Evolutionary conservation across 1,140 invertebrate genomes (phyloP), one percentile per base, ranked within the genome.

Genomic region (Drosophila nigrodunni): DNA sequence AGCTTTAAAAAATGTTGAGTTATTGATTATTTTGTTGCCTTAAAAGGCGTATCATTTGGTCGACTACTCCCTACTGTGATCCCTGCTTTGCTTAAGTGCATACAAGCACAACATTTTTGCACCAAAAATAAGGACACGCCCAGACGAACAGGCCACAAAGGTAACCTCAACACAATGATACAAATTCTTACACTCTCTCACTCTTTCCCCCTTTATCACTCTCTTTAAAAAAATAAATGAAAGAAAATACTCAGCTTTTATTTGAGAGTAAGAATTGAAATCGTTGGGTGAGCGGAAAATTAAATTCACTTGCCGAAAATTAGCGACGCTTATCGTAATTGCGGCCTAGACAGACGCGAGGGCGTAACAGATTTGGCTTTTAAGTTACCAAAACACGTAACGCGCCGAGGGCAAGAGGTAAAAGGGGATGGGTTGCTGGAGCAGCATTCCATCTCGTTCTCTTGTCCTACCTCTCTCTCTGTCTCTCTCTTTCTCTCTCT

Each of bases 291-390:
- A 57, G 72, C 66, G 35, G 54, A 46, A 74, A 74, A 69, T 74
- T 57, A 74, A 74, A 70, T 70, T 74, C 59, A 70, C 52, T 74
- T 69, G 66, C 43, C 54, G 35, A 61, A 74, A 74, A 74, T 74
- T 69, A 74, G 71, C 65, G 50, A 69, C 47, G 71, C 43, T 74
- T 61, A 67, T 69, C 65, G 71, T 35, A 59, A 73, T 57, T 54
- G 62, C 18, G 62, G 37, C 70, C 39, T 54, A 67, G 62, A 50
- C 70, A 52, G 37, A 30, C 7, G 43, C 43, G 54, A 41, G 59
- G 41, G 21, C 52, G 54, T 39, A 47, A 61, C 65, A 55, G 71
- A 68, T 74, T 74, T 60, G 57, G 71, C 71, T 57, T 69, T 74
- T 69, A 61, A 55, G 65, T 35, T 46, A 69, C 71, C 71, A 39